Percentiles rank a stretch among this genome's conserved stretches.
phyloP scores from a whole-genome alignment of 2,888 invertebrate genomes.

The Epistrophella euchroma region DNA sequence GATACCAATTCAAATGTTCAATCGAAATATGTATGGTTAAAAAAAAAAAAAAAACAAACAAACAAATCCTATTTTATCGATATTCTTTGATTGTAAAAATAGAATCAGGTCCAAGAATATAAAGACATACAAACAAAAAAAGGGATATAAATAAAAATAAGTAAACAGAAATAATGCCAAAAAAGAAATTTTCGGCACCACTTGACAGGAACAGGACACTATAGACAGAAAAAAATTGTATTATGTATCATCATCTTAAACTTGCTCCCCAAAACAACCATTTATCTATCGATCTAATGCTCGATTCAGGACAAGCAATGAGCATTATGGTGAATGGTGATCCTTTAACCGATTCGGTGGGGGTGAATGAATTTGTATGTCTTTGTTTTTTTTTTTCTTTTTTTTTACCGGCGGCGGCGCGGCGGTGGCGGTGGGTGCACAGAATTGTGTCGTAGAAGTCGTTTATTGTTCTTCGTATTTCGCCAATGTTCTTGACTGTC shows the following conservation, averaged over 20 bases:
- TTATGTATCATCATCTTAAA: slow-evolving; percentile 48
- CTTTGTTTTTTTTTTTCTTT: background rate
- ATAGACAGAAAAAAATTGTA: background rate
- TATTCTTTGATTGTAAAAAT: slow-evolving; percentile 65
- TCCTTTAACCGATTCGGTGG: slow-evolving; percentile 50
- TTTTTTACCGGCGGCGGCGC: background rate
- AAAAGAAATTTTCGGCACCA: slow-evolving; percentile 31
- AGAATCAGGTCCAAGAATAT: slow-evolving; percentile 58
- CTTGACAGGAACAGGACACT: slow-evolving; percentile 50
- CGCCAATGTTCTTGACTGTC: slow-evolving; percentile 68
- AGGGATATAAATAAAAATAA: slow-evolving; percentile 17
- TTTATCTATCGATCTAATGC: slow-evolving; percentile 68
- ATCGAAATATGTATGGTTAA: slow-evolving; percentile 22
- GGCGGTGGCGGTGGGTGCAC: background rate
- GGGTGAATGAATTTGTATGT: slow-evolving; percentile 60
- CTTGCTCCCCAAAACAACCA: slow-evolving; percentile 58
- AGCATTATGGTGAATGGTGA: slow-evolving; percentile 12
- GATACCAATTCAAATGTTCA: slow-evolving; percentile 25
- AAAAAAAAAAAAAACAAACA: background rate
- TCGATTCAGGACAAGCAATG: slow-evolving; percentile 39
- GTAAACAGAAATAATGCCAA: background rate
- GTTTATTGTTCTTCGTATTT: slow-evolving; percentile 60
- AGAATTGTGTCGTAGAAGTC: background rate
- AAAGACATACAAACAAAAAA: slow-evolving; percentile 56
- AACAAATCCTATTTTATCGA: slow-evolving; percentile 59